Evolutionary conservation across 2,113 vertebrate genomes (phyloP).

Genomic region (Corythornis madagascariensis): DNA sequence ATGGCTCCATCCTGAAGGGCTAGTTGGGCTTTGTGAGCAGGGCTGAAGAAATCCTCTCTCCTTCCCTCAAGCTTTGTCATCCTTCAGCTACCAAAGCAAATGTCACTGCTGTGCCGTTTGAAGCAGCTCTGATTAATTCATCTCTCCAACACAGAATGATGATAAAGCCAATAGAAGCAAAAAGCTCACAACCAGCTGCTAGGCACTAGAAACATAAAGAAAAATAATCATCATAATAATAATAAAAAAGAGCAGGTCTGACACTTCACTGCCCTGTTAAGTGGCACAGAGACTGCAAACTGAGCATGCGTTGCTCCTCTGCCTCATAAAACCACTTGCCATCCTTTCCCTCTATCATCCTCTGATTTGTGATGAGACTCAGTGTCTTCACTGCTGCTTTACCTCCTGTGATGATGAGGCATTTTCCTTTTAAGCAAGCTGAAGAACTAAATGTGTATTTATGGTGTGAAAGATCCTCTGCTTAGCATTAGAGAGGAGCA

Average conservation of each 20-base stretch:
- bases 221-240: neutral
- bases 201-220: neutral
- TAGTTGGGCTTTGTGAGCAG: neutral
- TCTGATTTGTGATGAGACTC: neutral
- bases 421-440: neutral
- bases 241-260: neutral
- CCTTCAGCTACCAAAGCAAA: neutral
- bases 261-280: neutral
- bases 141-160: fast-evolving
- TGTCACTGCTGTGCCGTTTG: neutral
- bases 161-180: neutral
- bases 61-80: neutral
- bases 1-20: neutral
- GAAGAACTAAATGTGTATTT: neutral
- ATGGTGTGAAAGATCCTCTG: neutral
- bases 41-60: neutral
- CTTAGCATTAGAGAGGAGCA: neutral
- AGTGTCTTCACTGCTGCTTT: neutral
- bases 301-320: neutral
- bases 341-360: neutral
- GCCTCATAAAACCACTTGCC: neutral
- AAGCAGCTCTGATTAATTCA: neutral
- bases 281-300: neutral
- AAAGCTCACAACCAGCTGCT: neutral
- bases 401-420: neutral